A percentile compares a stretch with the other conserved stretches of the same genome.
phyloP scores from a whole-genome alignment of 2,113 vertebrate genomes.

The Cranoglanis bouderius region DNA sequence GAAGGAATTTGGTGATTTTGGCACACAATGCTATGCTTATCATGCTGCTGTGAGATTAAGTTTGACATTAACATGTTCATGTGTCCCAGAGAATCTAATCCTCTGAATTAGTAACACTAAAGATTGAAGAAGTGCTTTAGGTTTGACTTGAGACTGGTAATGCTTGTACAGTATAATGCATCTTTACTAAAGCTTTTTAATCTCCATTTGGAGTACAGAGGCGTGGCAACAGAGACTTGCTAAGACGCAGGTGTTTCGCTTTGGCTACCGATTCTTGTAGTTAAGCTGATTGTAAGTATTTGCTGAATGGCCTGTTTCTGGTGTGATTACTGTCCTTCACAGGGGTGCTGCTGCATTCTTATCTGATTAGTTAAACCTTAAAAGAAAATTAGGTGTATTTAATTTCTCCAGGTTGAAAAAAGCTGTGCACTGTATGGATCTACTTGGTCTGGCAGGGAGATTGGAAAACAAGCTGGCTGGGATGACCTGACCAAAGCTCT shows the following conservation, averaged over 20 bases:
- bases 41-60: not conserved
- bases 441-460: not conserved
- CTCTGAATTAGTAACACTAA: slow-evolving; percentile 3
- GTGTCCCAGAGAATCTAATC: slow-evolving; percentile 1
- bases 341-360: not conserved
- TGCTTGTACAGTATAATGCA: not conserved
- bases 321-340: not conserved
- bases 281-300: not conserved
- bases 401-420: not conserved
- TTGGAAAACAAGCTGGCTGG: not conserved
- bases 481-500: not conserved
- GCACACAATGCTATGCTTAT: not conserved
- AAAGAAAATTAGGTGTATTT: not conserved
- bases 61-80: not conserved
- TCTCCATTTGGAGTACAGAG: not conserved
- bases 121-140: not conserved
- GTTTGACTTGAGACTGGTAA: not conserved
- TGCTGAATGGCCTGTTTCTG: not conserved
- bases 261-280: not conserved
- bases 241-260: slow-evolving; percentile 2
- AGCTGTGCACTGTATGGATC: not conserved
- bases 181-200: not conserved
- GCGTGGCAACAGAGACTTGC: not conserved
- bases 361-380: not conserved
- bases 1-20: slow-evolving; percentile 6